Conservation (phyloP, 1,140 invertebrate species). For the Bicyclus anynana region DNA sequence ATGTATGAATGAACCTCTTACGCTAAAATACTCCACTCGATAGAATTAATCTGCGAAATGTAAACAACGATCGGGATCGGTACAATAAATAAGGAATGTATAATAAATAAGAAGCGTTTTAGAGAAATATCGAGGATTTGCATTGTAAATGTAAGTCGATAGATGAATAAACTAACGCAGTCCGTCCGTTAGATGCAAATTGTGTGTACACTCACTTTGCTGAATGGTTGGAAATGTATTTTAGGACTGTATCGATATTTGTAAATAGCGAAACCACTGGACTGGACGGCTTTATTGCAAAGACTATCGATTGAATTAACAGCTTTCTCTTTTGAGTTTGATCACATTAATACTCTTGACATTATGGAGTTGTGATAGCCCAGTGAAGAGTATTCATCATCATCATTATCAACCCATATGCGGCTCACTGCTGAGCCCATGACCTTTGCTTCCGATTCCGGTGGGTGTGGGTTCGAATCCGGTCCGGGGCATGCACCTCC, state of each 20-base stretch:
- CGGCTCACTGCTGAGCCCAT: no score
- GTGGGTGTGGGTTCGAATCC: no score
- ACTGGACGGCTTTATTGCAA: slow-evolving; percentile 6
- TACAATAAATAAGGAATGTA: slow-evolving; percentile 27
- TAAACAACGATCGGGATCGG: slow-evolving; percentile 26
- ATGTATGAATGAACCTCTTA: no score
- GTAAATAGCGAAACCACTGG: slow-evolving; percentile 17
- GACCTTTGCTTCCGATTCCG: no score
- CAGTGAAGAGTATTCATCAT: no score
- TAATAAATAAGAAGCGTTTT: slow-evolving; percentile 26
- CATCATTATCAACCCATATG: no score
- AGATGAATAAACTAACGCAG: slow-evolving; percentile 27
- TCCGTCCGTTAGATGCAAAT: slow-evolving; percentile 30
- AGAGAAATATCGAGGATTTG: slow-evolving; percentile 28
- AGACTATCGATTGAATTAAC: not conserved
- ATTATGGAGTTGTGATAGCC: no score
- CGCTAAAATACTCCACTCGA: slow-evolving; percentile 11
- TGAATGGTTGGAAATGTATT: slow-evolving; percentile 19
- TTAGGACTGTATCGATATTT: slow-evolving; percentile 23
- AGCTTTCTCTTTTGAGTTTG: not conserved
- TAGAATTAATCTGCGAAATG: slow-evolving; percentile 25
- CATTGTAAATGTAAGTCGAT: slow-evolving; percentile 32
- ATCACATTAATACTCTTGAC: no score
- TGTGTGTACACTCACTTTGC: slow-evolving; percentile 24
- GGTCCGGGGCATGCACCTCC: no score